Percentiles rank a stretch among this genome's conserved stretches.
Evolutionary conservation across 2,888 invertebrate genomes (phyloP).

Genomic region (Rhagonycha fulva): DNA sequence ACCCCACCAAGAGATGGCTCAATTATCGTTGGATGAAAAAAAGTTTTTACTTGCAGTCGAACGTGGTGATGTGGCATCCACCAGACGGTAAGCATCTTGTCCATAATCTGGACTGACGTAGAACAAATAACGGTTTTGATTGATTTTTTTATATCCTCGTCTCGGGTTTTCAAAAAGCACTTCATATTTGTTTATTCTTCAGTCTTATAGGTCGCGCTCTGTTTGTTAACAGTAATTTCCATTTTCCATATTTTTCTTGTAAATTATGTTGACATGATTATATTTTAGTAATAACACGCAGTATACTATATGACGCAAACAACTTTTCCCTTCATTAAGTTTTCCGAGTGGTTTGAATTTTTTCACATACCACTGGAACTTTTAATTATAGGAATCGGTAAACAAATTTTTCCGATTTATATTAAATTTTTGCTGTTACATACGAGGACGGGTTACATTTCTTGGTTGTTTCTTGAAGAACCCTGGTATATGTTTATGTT

Average conservation of each 20-base stretch:
- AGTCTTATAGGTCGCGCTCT: background rate
- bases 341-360: background rate
- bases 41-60: slow-evolving; percentile 94
- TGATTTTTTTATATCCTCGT: slow-evolving; percentile 10
- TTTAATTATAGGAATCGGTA: background rate
- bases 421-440: background rate
- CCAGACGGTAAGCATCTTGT: slow-evolving; percentile 70
- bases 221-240: slow-evolving; percentile 22
- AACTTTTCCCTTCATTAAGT: background rate
- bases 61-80: slow-evolving; percentile 94
- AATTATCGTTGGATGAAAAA: slow-evolving; percentile 85
- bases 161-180: slow-evolving; percentile 9
- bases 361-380: background rate
- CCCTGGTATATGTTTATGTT: slow-evolving; percentile 6
- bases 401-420: background rate
- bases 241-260: slow-evolving; percentile 28
- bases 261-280: background rate
- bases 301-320: background rate
- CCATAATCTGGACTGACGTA: no score
- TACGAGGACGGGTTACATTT: no score
- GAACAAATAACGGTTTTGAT: slow-evolving; percentile 5
- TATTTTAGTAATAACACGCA: background rate
- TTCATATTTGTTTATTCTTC: slow-evolving; percentile 13
- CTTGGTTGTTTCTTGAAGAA: no score
- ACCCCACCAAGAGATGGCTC: slow-evolving; percentile 87